Percentiles rank a stretch among this genome's conserved stretches.
These are phyloP conservation scores for Agonum fuliginosum DNA, from an alignment of 2,888 invertebrate genomes.

Conservation along the genomic window DNA sequence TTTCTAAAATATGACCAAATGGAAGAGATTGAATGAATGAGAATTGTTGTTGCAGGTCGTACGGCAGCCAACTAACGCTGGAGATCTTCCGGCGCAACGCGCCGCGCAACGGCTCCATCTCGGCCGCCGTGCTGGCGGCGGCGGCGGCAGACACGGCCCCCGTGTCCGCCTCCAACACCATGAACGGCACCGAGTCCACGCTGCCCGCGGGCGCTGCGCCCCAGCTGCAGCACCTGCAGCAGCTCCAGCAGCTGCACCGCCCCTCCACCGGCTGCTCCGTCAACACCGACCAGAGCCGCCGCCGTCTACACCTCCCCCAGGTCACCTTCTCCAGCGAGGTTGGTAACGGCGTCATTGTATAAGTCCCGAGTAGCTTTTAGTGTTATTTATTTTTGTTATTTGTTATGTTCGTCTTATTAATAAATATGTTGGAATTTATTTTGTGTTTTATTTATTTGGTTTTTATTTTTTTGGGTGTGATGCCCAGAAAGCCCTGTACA, in stretches of 20 bases:
- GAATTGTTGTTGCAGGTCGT: slow-evolving; percentile 75
- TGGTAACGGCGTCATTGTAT: slow-evolving; percentile 89
- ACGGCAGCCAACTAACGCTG: slow-evolving; percentile 81
- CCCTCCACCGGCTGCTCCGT: slow-evolving; percentile 84
- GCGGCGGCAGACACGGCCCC: slow-evolving; percentile 68
- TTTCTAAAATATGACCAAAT: no score
- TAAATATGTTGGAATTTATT: slow-evolving; percentile 34
- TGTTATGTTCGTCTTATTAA: slow-evolving; percentile 25
- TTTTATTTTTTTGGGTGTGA: not conserved
- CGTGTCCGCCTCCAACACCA: slow-evolving; percentile 62
- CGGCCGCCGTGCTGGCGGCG: slow-evolving; percentile 64
- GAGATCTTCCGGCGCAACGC: slow-evolving; percentile 82
- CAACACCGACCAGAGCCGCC: slow-evolving; percentile 76
- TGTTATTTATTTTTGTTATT: slow-evolving; percentile 45
- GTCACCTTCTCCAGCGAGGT: slow-evolving; percentile 94
- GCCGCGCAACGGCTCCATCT: slow-evolving; percentile 71
- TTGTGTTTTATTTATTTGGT: not conserved
- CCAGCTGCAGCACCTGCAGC: slow-evolving; percentile 69
- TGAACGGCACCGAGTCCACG: slow-evolving; percentile 61
- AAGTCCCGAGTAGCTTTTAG: slow-evolving; percentile 42
- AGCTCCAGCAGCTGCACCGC: slow-evolving; percentile 71
- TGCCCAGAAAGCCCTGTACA: no score
- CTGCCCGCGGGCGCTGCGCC: slow-evolving; percentile 66
- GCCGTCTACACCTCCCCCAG: slow-evolving; percentile 84
- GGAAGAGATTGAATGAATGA: not conserved